Evolutionary conservation across 2,113 vertebrate genomes (phyloP).

Genomic region (Brachyhypopomus occidentalis): DNA sequence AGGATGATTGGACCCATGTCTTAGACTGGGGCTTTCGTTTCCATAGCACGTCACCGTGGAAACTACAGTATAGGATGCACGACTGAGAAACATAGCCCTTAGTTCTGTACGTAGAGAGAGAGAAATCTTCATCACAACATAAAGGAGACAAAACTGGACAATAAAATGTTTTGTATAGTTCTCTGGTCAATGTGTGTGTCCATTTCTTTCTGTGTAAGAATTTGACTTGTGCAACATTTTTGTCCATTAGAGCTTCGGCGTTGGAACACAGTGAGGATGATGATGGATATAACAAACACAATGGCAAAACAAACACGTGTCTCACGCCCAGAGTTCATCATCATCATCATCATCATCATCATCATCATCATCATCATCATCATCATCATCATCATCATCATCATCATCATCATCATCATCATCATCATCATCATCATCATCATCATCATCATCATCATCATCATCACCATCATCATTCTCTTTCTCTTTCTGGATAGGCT

Average conservation of each 20-base stretch:
- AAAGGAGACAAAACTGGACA: not conserved
- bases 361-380: too few relatives aligned
- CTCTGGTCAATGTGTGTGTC: not conserved
- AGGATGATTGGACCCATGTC: not conserved
- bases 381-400: too few relatives aligned
- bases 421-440: too few relatives aligned
- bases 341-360: too few relatives aligned
- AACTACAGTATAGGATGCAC: not conserved
- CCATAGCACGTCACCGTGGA: not conserved
- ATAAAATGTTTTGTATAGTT: not conserved
- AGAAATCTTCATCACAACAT: not conserved
- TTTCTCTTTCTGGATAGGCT: too few relatives aligned
- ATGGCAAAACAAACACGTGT: too few relatives aligned
- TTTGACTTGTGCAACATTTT: not conserved
- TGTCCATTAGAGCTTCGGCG: not conserved
- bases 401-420: too few relatives aligned
- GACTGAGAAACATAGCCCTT: slow-evolving; percentile 36
- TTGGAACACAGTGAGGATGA: too few relatives aligned
- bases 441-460: too few relatives aligned
- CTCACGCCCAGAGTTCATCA: too few relatives aligned
- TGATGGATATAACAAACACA: too few relatives aligned
- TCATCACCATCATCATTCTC: too few relatives aligned
- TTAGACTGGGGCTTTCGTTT: not conserved
- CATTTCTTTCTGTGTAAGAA: not conserved
- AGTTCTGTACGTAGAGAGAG: slow-evolving; percentile 11